Evolutionary conservation across 1,140 invertebrate genomes (phyloP), one percentile per base, ranked within the genome.

Genomic region (Drosophila navojoa): DNA sequence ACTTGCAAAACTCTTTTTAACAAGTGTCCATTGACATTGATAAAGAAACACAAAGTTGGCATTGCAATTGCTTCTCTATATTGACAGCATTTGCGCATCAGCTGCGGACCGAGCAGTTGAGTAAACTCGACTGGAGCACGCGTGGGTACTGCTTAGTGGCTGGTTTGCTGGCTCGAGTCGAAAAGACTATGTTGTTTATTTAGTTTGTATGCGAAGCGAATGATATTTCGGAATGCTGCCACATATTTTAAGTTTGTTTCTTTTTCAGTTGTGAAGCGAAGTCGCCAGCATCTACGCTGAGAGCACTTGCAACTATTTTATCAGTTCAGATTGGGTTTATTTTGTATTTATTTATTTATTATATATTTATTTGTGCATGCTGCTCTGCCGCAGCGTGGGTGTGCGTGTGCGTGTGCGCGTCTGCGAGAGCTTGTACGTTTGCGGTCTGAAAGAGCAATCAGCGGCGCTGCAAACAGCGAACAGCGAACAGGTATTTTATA

Each of bases 401-500:
- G 13, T 44, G 13, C 29, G 13, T 44, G n/a, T 44, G 55, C 16
- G 9, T n/a, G 13, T 71, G 19, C 47, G 38, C 35, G 7, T 13
- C 32, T 60, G 35, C 47, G 29, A 57, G 44, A 32, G 47, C 11
- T 27, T 35, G 19, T 45, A 32, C 47, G 32, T 62, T 67, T 68
- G 61, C 44, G 44, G 45, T 53, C 25, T 67, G 59, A 71, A 68
- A 66, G 35, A 29, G 55, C 59, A 54, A 45, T 40, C 59, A 55
- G 22, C 59, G 32, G 60, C 13, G 32, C 60, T 62, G 58, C 47
- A 63, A 45, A n/a, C 44, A 29, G 44, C 42, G 59, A 45, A n/a
- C 44, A 29, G 44, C 42, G 59, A 86, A 86, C 82, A 50, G 79
- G 82, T 87, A 82, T 82, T 87, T 86, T 87, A 87, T 71, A 70